These are phyloP conservation scores for Probaryconus sp. DNA, from an alignment of 1,140 invertebrate genomes.

Conservation along the genomic window DNA sequence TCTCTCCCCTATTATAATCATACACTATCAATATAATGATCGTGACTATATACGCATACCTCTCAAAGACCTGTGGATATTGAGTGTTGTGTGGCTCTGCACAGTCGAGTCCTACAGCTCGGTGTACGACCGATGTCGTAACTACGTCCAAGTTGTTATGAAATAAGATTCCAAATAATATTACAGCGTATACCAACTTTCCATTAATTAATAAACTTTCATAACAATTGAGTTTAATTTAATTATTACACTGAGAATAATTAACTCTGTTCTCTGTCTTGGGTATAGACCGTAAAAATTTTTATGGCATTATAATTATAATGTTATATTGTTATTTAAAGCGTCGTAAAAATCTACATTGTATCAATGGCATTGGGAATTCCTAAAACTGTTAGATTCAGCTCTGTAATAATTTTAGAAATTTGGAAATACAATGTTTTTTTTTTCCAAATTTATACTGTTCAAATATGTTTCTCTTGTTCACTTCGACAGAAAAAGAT, in stretches of 20 bases:
- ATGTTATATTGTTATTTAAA: no score
- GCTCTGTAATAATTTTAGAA: no score
- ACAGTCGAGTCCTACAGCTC: conserved; percentile 25
- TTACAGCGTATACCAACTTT: conserved; percentile 19
- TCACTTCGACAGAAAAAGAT: no score
- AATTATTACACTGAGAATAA: conserved; percentile 17
- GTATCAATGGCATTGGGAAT: no score
- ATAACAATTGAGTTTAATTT: conserved; percentile 13
- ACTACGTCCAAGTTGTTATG: conserved; percentile 19
- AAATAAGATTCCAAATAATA: conserved; percentile 29
- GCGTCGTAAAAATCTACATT: no score
- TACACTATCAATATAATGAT: conserved; percentile 52
- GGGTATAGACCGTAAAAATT: no score
- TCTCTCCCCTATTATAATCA: conserved; percentile 48
- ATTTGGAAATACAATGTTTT: no score
- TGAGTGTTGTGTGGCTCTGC: conserved; percentile 33
- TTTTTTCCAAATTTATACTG: no score
- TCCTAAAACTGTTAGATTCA: no score
- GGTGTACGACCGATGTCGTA: conserved; percentile 24
- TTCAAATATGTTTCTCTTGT: no score
- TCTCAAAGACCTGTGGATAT: conserved; percentile 45
- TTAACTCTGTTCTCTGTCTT: no score
- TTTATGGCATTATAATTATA: no score
- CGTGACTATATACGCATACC: conserved; percentile 36
- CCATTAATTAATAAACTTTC: conserved; percentile 38